A percentile compares a stretch with the other conserved stretches of the same genome.
Conservation (phyloP, 2,797 vertebrate species). For the Threskiornis aethiopicus region DNA sequence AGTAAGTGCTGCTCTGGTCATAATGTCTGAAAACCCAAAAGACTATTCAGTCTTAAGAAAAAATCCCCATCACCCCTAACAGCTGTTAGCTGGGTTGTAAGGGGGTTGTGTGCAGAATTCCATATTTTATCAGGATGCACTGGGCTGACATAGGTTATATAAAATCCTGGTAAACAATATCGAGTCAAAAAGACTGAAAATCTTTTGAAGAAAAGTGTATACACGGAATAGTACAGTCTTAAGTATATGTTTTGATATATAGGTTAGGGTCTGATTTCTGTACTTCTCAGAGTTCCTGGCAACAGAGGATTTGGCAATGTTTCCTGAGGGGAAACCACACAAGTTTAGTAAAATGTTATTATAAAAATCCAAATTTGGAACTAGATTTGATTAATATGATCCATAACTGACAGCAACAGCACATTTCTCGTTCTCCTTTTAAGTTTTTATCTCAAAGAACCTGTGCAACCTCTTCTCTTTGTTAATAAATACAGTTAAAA, state of each 20-base stretch:
- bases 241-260: neutral
- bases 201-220: conserved; percentile 22
- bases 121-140: neutral
- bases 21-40: conserved; percentile 36
- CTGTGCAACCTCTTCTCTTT: neutral
- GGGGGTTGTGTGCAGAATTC: conserved; percentile 8
- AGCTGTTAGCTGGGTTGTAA: conserved; percentile 32
- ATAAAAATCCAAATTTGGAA: neutral
- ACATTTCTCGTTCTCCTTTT: neutral
- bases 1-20: neutral
- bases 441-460: neutral
- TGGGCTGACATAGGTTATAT: neutral
- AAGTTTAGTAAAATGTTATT: neutral
- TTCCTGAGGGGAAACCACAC: neutral
- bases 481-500: conserved; percentile 46
- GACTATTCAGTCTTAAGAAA: neutral
- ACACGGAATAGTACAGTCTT: neutral
- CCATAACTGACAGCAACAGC: neutral
- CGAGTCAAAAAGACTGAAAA: conserved; percentile 41
- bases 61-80: conserved; percentile 16
- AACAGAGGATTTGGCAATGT: neutral
- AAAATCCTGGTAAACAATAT: conserved; percentile 23
- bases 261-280: neutral
- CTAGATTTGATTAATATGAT: neutral
- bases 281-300: neutral